Evolutionary conservation across 2,888 invertebrate species (phyloP).

Genomic region (Agrenia bidenticulata): DNA sequence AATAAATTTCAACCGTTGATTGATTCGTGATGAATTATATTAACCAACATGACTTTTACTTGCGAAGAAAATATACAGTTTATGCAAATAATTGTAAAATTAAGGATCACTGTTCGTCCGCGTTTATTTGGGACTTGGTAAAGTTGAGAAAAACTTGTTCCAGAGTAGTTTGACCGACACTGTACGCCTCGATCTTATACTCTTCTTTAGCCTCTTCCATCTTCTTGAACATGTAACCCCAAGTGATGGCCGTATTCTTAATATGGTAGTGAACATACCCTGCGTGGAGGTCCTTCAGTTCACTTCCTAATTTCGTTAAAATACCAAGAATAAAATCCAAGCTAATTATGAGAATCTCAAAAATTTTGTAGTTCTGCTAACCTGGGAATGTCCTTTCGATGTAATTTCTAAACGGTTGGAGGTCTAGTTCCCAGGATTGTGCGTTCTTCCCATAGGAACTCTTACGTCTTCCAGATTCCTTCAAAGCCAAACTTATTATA

Average conservation of each 20-base stretch:
- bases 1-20: no score
- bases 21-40: no score
- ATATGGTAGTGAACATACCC: slow-evolving; percentile 59
- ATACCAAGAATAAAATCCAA: background rate
- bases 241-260: slow-evolving; percentile 58
- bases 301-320: no score
- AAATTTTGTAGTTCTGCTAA: slow-evolving; percentile 14
- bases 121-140: slow-evolving; percentile 53
- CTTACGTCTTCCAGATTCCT: slow-evolving; percentile 37
- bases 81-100: no score
- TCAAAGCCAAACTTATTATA: slow-evolving; percentile 60
- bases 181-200: slow-evolving; percentile 72
- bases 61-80: no score
- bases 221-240: slow-evolving; percentile 70
- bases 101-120: slow-evolving; percentile 21
- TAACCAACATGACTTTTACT: no score
- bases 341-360: background rate
- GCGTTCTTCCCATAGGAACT: slow-evolving; percentile 31
- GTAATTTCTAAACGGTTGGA: slow-evolving; percentile 48
- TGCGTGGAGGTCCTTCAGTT: slow-evolving; percentile 49
- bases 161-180: slow-evolving; percentile 64
- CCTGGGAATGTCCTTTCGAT: slow-evolving; percentile 49
- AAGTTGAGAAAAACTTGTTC: slow-evolving; percentile 60
- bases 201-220: slow-evolving; percentile 58
- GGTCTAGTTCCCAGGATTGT: slow-evolving; percentile 48